Evolutionary conservation across 2,888 invertebrate species (phyloP).

Genomic region (Xylophagus ater): DNA sequence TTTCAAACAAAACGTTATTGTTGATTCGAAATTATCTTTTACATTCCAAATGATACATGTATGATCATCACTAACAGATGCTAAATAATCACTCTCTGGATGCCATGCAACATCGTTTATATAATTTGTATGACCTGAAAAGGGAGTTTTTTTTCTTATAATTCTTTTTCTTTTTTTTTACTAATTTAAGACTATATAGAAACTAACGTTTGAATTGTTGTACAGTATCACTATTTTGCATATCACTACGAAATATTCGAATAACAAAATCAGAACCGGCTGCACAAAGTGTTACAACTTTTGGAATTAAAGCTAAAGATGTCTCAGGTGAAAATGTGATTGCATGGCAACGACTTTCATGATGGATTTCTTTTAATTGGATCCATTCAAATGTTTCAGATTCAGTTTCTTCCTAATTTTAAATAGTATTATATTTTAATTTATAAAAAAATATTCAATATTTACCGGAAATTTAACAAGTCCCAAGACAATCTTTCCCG

Average conservation of each 20-base stretch:
- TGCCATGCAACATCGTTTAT: slow-evolving; percentile 60
- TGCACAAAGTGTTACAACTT: slow-evolving; percentile 37
- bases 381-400: slow-evolving; percentile 44
- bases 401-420: slow-evolving; percentile 41
- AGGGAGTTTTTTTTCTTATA: slow-evolving; percentile 25
- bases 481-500: slow-evolving; percentile 46
- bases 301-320: slow-evolving; percentile 46
- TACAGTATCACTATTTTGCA: slow-evolving; percentile 39
- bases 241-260: slow-evolving; percentile 45
- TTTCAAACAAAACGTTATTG: slow-evolving; percentile 49
- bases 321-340: slow-evolving; percentile 53
- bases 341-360: slow-evolving; percentile 44
- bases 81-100: slow-evolving; percentile 54
- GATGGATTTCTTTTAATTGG: slow-evolving; percentile 45
- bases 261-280: slow-evolving; percentile 48
- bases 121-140: slow-evolving; percentile 52
- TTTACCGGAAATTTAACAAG: slow-evolving; percentile 47
- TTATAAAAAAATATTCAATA: slow-evolving; percentile 9
- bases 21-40: slow-evolving; percentile 41
- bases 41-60: slow-evolving; percentile 57
- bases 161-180: too few species aligned
- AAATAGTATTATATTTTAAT: background rate
- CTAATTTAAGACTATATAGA: too few species aligned
- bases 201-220: slow-evolving; percentile 37
- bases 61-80: slow-evolving; percentile 67